These are phyloP conservation scores for Pseudanteris insignis DNA, from an alignment of 2,888 invertebrate species.

Conservation along the genomic window DNA sequence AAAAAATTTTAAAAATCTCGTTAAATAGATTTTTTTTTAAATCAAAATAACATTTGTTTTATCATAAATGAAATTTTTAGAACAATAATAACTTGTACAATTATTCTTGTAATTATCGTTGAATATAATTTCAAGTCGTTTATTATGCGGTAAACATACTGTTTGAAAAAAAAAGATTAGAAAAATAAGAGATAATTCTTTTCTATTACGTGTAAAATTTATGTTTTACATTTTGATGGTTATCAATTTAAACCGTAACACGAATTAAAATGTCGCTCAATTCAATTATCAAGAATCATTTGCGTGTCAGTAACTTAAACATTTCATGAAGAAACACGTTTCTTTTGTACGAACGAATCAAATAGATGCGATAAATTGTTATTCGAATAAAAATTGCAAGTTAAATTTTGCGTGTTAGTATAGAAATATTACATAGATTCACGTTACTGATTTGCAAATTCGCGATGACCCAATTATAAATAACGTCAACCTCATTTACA, in stretches of 20 bases:
- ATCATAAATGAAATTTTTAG: no score
- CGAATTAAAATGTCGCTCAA: conserved; percentile 4
- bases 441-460: conserved; percentile 47
- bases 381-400: conserved; percentile 11
- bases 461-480: conserved; percentile 52
- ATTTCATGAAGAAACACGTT: conserved; percentile 10
- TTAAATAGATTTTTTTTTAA: no score
- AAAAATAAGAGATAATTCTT: not conserved
- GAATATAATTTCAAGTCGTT: conserved; percentile 1
- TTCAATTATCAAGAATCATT: conserved; percentile 25
- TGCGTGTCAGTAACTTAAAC: conserved; percentile 15
- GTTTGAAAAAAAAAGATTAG: not conserved
- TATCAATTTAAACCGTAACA: conserved; percentile 6
- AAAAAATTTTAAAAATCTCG: no score
- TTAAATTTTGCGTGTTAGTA: conserved; percentile 12
- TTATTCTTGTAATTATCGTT: not conserved
- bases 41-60: no score
- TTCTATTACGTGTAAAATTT: conserved; percentile 2
- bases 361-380: conserved; percentile 10
- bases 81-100: no score
- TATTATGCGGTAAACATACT: conserved; percentile 1
- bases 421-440: conserved; percentile 46
- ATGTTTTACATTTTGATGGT: not conserved
- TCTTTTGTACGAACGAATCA: conserved; percentile 8
- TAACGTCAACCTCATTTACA: no score